Evolutionary conservation across 2,888 invertebrate genomes (phyloP), one percentile per base, ranked within the genome.

Genomic region (Deilephila elpenor): DNA sequence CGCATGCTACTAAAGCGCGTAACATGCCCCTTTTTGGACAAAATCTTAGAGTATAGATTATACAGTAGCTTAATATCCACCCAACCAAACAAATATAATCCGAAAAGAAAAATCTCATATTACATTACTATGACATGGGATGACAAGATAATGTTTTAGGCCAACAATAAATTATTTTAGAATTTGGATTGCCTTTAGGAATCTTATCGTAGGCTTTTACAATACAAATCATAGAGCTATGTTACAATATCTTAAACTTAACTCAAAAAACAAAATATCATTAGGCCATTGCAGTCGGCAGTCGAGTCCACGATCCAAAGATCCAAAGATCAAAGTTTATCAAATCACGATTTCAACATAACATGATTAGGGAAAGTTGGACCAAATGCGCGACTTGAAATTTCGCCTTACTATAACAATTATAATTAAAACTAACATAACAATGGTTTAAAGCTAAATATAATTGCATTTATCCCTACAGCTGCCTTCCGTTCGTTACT

Each of bases 381-480:
- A 44, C 20, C 51, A 67, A 64, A 44, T 64, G 61, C 44, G 67
- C 67, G 25, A 67, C 44, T 8, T 20, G 37, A 37, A 44, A 17
- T 51, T 51, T 6, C 51, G 67, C 67, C 67, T 14, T 51, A 67
- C 17, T 25, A 51, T 29, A 67, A 67, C 25, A 59, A 75, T 56
- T 61, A 20, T 25, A 51, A 53, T 62, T 70, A 71, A 64, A 74
- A 64, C 44, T 73, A 73, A 73, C 67, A 56, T 67, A 67, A 64
- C 59, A 59, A 32, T 60, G 60, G 71, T 73, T 73, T 74, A 67
- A 77, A 75, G 75, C 75, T 74, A 75, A 71, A 59, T 73, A 71
- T 59, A 59, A 67, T 67, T 67, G 67, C 67, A 67, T 67, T 51
- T 67, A 67, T 51, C 44, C 51, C 67, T 67, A 74, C 73, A 64